These are phyloP conservation scores for Drosophila anceps DNA, from an alignment of 2,888 invertebrate genomes.

Conservation along the genomic window DNA sequence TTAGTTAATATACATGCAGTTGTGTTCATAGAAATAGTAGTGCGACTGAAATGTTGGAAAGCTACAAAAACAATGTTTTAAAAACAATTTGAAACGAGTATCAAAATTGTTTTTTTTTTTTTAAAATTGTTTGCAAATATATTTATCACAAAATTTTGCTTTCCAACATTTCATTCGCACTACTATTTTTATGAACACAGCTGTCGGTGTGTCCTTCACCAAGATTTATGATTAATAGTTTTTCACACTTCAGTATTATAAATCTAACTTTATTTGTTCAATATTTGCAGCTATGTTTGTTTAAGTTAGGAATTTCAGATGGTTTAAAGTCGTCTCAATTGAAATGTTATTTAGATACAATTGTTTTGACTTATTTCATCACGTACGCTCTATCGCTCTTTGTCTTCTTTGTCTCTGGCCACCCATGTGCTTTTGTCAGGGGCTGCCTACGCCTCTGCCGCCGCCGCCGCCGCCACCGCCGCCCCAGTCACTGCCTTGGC, in stretches of 20 bases:
- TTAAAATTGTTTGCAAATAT: too few relatives aligned
- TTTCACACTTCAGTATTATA: not conserved
- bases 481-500: not conserved
- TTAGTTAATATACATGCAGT: too few relatives aligned
- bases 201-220: not conserved
- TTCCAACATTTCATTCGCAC: too few relatives aligned
- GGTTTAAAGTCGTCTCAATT: not conserved
- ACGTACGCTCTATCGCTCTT: not conserved
- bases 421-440: conserved; percentile 8
- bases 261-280: not conserved
- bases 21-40: too few relatives aligned
- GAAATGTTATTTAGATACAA: not conserved
- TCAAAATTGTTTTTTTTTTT: too few relatives aligned
- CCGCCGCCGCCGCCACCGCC: too few relatives aligned
- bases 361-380: conserved; percentile 8
- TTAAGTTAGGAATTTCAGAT: not conserved
- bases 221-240: not conserved
- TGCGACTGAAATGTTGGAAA: too few relatives aligned
- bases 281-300: not conserved
- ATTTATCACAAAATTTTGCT: too few relatives aligned
- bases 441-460: conserved; percentile 16
- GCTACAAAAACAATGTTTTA: too few relatives aligned
- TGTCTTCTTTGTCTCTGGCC: not conserved
- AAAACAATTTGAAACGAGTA: too few relatives aligned
- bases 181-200: too few relatives aligned